Evolutionary conservation across 1,140 invertebrate genomes (phyloP), one percentile per base, ranked within the genome.

Genomic region (Zelostemma sp.): DNA sequence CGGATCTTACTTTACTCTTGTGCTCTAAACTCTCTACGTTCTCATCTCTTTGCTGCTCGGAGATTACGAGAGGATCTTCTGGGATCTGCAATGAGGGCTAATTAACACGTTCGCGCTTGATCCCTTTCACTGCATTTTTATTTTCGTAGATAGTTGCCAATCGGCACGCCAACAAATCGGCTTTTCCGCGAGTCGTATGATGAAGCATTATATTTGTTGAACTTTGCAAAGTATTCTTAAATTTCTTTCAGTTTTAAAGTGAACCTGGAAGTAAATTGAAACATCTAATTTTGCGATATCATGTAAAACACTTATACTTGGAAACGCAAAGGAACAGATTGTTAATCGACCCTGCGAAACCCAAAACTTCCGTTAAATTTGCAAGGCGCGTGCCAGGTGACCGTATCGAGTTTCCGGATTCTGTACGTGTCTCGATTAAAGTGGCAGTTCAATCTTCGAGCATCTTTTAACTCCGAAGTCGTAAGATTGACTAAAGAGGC

Each of bases 281-380:
- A n/a, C n/a, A n/a, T n/a, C n/a, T n/a, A n/a, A n/a, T n/a, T n/a
- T n/a, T n/a, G n/a, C n/a, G n/a, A n/a, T n/a, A n/a, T n/a, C n/a
- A n/a, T n/a, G n/a, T n/a, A n/a, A n/a, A n/a, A n/a, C n/a, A n/a
- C n/a, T n/a, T n/a, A n/a, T n/a, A n/a, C n/a, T n/a, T n/a, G n/a
- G n/a, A n/a, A n/a, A n/a, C n/a, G n/a, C n/a, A n/a, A n/a, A n/a
- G n/a, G n/a, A n/a, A n/a, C n/a, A n/a, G n/a, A n/a, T n/a, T n/a
- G n/a, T n/a, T n/a, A n/a, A n/a, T n/a, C n/a, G n/a, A n/a, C n/a
- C n/a, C 55, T 58, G 50, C 62, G 18, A 65, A 61, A 67, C 48
- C 64, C 64, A 45, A 56, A 67, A 67, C 57, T 67, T 67, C 64
- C 64, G 55, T 56, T 38, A 56, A 60, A 61, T 67, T 60, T 56